Conservation (phyloP, 2,113 vertebrate species). For the Scortum barcoo region DNA sequence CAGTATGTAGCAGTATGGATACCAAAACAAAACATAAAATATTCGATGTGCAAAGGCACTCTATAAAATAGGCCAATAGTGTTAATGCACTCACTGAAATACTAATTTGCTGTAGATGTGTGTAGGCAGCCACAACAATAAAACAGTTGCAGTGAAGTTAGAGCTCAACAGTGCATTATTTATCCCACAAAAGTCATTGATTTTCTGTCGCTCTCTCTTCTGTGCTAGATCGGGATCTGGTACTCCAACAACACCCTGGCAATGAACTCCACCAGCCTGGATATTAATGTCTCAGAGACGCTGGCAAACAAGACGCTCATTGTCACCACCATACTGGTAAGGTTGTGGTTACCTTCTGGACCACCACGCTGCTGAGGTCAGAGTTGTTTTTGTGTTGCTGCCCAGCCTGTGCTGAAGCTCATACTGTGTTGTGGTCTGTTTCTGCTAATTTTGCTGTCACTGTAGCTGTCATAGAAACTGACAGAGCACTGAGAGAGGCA, state of each 20-base stretch:
- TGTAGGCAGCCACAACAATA: conserved; percentile 9
- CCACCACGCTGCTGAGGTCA: conserved; percentile 1
- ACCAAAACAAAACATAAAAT: conserved; percentile 42
- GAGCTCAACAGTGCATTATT: conserved; percentile 55
- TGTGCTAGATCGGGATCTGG: conserved; percentile 91
- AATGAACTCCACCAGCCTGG: conserved; percentile 93
- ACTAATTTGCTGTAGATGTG: conserved; percentile 12
- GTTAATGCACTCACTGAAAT: conserved; percentile 37
- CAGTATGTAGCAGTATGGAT: conserved; percentile 31
- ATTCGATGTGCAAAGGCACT: conserved; percentile 37
- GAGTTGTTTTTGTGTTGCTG: conserved; percentile 50
- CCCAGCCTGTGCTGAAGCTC: conserved; percentile 19
- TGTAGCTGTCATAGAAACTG: conserved; percentile 71
- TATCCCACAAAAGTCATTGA: conserved; percentile 58
- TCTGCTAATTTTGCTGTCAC: conserved; percentile 68
- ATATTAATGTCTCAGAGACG: conserved; percentile 92
- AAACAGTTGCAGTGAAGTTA: conserved; percentile 26
- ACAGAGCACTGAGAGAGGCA: conserved; percentile 43
- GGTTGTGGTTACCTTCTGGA: conserved; percentile 42
- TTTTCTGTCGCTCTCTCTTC: conserved; percentile 42
- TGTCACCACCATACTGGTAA: conserved; percentile 95
- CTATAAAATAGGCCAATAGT: conserved; percentile 29
- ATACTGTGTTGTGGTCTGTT: conserved; percentile 60
- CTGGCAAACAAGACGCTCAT: conserved; percentile 94
- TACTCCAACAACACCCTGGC: conserved; percentile 94